Evolutionary conservation across 1,140 invertebrate genomes (phyloP).

Genomic region (Dolichoris vasculosae): DNA sequence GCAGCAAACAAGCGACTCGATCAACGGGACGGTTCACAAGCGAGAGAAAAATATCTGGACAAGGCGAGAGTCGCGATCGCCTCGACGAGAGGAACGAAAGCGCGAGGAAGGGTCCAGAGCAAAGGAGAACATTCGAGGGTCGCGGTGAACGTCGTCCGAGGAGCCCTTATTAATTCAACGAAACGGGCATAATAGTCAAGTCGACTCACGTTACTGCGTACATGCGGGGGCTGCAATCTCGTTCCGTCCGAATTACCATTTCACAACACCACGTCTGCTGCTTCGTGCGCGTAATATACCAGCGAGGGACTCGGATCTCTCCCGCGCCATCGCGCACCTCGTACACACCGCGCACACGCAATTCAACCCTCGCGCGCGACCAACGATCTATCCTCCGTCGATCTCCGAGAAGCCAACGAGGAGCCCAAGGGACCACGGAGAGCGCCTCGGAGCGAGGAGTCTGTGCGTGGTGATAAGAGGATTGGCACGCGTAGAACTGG

Average conservation of each 20-base stretch:
- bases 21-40: background rate
- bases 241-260: conserved; percentile 24
- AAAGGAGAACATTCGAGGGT: too few relatives aligned
- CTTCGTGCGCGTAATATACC: background rate
- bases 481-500: conserved; percentile 68
- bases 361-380: background rate
- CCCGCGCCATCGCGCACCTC: background rate
- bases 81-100: background rate
- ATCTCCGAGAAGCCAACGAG: background rate
- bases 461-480: conserved; percentile 51
- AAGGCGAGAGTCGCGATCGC: background rate
- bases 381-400: background rate
- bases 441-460: background rate
- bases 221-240: conserved; percentile 11
- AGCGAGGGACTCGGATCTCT: background rate
- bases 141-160: background rate
- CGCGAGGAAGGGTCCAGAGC: background rate
- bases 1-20: too few relatives aligned
- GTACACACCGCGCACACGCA: background rate
- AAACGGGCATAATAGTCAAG: conserved; percentile 35
- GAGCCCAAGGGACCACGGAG: background rate
- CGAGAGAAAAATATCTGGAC: background rate
- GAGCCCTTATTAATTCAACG: background rate
- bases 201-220: conserved; percentile 38
- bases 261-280: conserved; percentile 37